A percentile compares a stretch with the other conserved stretches of the same genome.
phyloP scores from a whole-genome alignment of 1,140 invertebrate species.

The Drosophila novamexicana region DNA sequence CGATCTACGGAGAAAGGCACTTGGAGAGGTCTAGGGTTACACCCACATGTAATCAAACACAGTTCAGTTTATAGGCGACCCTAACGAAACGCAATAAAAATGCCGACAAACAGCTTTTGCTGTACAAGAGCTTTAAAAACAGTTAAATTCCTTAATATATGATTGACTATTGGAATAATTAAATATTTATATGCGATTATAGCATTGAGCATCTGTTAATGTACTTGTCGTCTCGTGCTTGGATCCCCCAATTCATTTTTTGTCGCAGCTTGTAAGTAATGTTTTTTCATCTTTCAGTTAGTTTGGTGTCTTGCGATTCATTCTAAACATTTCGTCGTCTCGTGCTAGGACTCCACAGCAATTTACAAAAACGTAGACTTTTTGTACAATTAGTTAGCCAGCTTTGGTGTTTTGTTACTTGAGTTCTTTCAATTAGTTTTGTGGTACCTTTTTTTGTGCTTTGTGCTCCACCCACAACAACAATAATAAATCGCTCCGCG shows the following conservation, averaged over 20 bases:
- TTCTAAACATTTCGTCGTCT: neutral
- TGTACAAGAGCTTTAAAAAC: too few species aligned
- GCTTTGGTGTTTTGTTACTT: slow-evolving; percentile 4
- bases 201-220: too few species aligned
- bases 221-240: too few species aligned
- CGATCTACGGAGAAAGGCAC: slow-evolving; percentile 36
- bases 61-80: neutral
- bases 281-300: neutral
- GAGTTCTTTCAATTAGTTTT: slow-evolving; percentile 43
- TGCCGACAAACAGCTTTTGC: too few species aligned
- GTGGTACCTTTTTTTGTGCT: neutral
- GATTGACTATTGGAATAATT: too few species aligned
- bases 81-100: too few species aligned
- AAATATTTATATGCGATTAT: too few species aligned
- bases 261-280: too few species aligned
- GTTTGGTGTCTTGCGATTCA: too few species aligned
- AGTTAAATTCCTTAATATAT: too few species aligned
- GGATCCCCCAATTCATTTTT: neutral
- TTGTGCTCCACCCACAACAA: slow-evolving; percentile 35
- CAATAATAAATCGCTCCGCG: slow-evolving; percentile 55
- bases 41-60: slow-evolving; percentile 8
- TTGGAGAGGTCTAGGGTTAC: slow-evolving; percentile 19
- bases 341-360: neutral
- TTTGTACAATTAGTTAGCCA: neutral
- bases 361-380: neutral